Evolutionary conservation across 2,113 vertebrate genomes (phyloP).

Genomic region (Entelurus aequoreus): DNA sequence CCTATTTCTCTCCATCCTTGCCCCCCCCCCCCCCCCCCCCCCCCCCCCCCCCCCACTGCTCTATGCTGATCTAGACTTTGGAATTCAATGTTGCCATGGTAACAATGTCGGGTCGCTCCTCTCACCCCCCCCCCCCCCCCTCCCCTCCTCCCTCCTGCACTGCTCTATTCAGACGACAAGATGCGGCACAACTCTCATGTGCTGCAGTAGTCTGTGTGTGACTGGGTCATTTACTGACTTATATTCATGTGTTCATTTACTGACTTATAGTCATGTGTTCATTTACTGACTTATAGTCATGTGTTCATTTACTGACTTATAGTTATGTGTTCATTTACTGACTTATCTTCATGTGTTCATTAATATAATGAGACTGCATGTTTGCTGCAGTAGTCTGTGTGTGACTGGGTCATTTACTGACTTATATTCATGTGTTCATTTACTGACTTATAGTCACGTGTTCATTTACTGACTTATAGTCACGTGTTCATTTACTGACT

Average conservation of each 20-base stretch:
- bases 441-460: no score
- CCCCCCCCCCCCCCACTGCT: conserved; percentile 27
- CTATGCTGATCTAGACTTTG: conserved; percentile 70
- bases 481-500: no score
- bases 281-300: neutral
- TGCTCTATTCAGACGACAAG: conserved; percentile 61
- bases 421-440: no score
- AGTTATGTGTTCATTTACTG: neutral
- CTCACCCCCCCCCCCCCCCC: conserved; percentile 53
- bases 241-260: no score
- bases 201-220: neutral
- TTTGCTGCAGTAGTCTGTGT: no score
- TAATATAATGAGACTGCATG: no score
- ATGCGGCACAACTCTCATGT: conserved; percentile 48
- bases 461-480: no score
- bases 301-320: neutral
- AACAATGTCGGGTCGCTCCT: conserved; percentile 68
- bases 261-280: no score
- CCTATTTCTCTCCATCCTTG: conserved; percentile 28
- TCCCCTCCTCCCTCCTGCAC: conserved; percentile 53
- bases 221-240: no score
- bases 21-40: conserved; percentile 13
- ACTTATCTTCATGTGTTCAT: no score
- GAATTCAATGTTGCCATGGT: conserved; percentile 75
- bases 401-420: no score